Conservation (phyloP, 53 echinoderm and acorn worm genomes). For the Hippasteria phrygiana region DNA sequence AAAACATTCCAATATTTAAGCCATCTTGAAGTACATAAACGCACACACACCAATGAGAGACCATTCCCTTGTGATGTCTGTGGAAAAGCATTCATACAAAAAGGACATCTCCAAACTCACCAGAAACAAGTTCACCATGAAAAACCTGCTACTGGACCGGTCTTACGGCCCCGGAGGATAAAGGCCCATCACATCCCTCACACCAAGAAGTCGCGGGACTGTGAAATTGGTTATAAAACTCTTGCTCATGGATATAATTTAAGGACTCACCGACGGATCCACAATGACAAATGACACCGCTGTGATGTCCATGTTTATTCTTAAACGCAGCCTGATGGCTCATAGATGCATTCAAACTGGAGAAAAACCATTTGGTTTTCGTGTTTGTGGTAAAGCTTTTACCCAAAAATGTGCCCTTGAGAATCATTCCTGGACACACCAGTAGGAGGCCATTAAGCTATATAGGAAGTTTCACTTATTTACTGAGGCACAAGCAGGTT, state of each 20-base stretch:
- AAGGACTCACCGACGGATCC: background rate
- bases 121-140: background rate
- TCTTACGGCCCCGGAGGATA: background rate
- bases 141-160: background rate
- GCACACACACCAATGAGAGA: background rate
- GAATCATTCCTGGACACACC: slow-evolving; percentile 25
- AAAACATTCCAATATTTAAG: background rate
- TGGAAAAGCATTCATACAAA: background rate
- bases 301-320: background rate
- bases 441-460: too few relatives aligned
- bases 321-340: background rate
- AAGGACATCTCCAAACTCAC: background rate
- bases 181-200: background rate
- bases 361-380: background rate
- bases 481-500: too few relatives aligned
- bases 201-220: background rate
- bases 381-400: background rate
- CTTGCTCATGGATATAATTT: background rate
- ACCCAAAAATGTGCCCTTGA: background rate
- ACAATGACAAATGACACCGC: background rate
- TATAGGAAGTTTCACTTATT: too few relatives aligned
- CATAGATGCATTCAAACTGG: background rate
- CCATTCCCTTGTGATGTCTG: background rate
- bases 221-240: background rate
- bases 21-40: background rate